These are phyloP conservation scores for Athalia cordata DNA, from an alignment of 2,888 invertebrate species.

Conservation along the genomic window DNA sequence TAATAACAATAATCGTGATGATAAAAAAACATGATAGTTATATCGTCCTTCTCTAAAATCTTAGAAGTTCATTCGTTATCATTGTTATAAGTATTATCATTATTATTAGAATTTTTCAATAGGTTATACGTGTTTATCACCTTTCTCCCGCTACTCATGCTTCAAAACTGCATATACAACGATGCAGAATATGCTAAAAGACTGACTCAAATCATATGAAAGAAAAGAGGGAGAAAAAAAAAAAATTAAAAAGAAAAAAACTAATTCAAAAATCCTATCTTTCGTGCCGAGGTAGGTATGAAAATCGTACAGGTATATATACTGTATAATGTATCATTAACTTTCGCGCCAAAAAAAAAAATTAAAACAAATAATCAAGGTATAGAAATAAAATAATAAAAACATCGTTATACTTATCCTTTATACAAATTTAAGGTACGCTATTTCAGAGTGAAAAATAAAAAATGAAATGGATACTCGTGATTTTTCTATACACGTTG, in stretches of 20 bases:
- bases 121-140: neutral
- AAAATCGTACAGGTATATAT: too few relatives aligned
- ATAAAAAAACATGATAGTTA: neutral
- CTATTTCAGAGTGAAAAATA: neutral
- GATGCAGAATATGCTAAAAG: too few relatives aligned
- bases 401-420: too few relatives aligned
- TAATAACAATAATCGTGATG: neutral
- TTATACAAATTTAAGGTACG: too few relatives aligned
- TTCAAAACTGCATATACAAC: neutral
- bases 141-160: neutral
- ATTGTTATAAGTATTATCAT: neutral
- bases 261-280: neutral
- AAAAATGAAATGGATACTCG: neutral
- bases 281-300: too few relatives aligned
- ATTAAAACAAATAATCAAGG: too few relatives aligned
- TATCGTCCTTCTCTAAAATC: neutral
- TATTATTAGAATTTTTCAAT: neutral
- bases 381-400: too few relatives aligned
- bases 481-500: neutral
- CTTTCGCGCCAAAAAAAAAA: too few relatives aligned
- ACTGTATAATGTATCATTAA: too few relatives aligned
- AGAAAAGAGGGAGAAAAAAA: constrained; percentile 12
- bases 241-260: neutral
- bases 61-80: neutral
- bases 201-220: neutral